Base-by-base conservation (phyloP, 2,113 vertebrate species). In the Prionailurus viverrinus region DNA sequence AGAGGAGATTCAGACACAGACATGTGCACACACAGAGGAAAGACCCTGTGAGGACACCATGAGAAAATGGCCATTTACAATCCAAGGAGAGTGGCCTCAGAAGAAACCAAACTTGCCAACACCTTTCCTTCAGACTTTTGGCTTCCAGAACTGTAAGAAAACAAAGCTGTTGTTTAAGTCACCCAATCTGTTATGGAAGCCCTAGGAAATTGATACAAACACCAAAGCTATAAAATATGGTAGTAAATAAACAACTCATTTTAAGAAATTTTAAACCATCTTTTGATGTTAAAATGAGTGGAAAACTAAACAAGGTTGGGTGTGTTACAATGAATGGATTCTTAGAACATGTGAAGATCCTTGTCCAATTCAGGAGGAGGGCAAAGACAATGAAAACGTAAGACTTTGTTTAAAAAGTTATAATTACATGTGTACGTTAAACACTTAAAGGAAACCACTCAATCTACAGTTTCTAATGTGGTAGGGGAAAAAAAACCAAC, bases 371-470 rank as follows among this genome's bases (percentile, higher is more conserved):
- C 27, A 23, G 61, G 23, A 71, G 41, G n/a, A n/a, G 5, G 45
- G 7, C 21, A 65, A 94, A 78, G 12, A 84, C 16, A 31, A 16
- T 8, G 27, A 73, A 66, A 76, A 48, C 19, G 45, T 41, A 45
- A 73, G 15, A 79, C 63, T 85, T 39, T 83, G 55, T 69, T 90
- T 85, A 29, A 61, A 86, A 91, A 94, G 23, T 65, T 85, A 33
- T 18, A 85, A 63, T 21, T 94, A 33, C 19, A 1, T 78, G 53
- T 55, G 27, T 71, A 63, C 21, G 1, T 84, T 55, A 90, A 83
- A 90, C 21, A 45, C 36, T 41, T 66, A 84, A 48, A 95, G 78
- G 19, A 90, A 84, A 76, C 79, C 15, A 83, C 69, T 65, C n/a
- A 15, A 39, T 41, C 53, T 82, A 29, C 1, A n/a, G 25, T 91